phyloP scores from a whole-genome alignment of 2,797 vertebrate species.

The Eutrigla gurnardus region DNA sequence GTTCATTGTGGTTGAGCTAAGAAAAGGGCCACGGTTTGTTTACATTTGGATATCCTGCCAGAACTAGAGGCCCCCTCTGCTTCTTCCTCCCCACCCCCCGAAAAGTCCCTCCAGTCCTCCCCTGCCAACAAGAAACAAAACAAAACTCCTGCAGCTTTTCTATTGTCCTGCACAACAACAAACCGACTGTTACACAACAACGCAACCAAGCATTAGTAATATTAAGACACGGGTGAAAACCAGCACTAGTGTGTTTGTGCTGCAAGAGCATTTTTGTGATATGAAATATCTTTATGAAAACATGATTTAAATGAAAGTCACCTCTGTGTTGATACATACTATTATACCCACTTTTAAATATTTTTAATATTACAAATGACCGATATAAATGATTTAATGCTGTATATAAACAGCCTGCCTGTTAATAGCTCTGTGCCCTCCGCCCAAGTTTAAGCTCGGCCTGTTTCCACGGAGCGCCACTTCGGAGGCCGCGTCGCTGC shows the following conservation, averaged over 20 bases:
- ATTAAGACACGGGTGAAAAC: background rate
- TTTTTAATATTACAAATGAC: too few species aligned
- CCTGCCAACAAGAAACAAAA: slow-evolving; percentile 6
- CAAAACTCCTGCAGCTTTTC: slow-evolving; percentile 15
- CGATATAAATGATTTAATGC: too few species aligned
- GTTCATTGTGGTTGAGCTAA: slow-evolving; percentile 49
- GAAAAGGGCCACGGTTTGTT: slow-evolving; percentile 68
- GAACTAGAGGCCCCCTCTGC: slow-evolving; percentile 54
- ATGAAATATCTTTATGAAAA: background rate
- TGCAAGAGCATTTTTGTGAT: background rate
- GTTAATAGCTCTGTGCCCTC: background rate
- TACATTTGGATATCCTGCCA: slow-evolving; percentile 82
- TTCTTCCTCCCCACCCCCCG: background rate
- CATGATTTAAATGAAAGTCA: background rate
- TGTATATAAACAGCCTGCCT: too few species aligned
- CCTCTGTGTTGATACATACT: background rate
- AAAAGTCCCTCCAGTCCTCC: slow-evolving; percentile 46
- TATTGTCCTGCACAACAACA: slow-evolving; percentile 19
- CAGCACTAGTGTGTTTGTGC: background rate
- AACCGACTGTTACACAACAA: background rate
- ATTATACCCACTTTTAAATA: background rate
- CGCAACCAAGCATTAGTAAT: background rate
- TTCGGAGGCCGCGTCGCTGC: slow-evolving; percentile 19
- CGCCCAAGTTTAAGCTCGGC: slow-evolving; percentile 57
- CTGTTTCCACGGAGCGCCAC: slow-evolving; percentile 7